These are phyloP conservation scores for Blastobasis adustella DNA, from an alignment of 2,888 invertebrate species.

Conservation along the genomic window DNA sequence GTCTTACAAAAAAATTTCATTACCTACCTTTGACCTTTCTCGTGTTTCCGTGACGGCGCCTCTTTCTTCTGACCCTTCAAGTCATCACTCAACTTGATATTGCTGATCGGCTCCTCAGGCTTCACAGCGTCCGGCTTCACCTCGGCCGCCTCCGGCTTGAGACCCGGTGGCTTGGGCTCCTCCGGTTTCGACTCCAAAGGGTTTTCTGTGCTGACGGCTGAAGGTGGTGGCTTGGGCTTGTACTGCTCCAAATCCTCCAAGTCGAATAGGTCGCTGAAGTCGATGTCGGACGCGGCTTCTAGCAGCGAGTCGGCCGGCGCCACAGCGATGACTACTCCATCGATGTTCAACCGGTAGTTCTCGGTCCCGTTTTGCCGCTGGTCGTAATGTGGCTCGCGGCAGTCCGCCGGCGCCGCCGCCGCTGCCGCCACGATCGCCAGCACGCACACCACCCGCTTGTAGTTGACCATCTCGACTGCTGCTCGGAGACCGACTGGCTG, in stretches of 20 bases:
- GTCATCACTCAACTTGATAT: conserved; percentile 35
- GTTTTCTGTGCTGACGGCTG: conserved; percentile 21
- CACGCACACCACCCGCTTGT: conserved; percentile 57
- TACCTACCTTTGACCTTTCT: conserved; percentile 55
- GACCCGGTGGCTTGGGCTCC: conserved; percentile 16
- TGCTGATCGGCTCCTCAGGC: conserved; percentile 35
- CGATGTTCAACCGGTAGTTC: conserved; percentile 81
- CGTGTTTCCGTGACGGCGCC: conserved; percentile 43
- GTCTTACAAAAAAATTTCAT: not conserved
- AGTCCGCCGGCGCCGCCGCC: conserved; percentile 33
- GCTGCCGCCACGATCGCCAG: conserved; percentile 25
- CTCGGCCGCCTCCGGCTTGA: conserved; percentile 17
- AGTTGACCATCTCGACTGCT: conserved; percentile 64
- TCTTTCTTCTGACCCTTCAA: conserved; percentile 48
- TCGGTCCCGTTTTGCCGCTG: conserved; percentile 87
- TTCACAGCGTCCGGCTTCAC: conserved; percentile 10
- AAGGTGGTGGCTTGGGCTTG: conserved; percentile 20
- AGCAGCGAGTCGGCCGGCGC: conserved; percentile 78
- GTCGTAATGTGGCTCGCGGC: conserved; percentile 69
- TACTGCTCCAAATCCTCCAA: conserved; percentile 36
- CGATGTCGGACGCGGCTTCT: conserved; percentile 68
- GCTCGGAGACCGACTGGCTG: conserved; percentile 49
- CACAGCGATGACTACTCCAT: conserved; percentile 79
- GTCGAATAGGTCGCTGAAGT: conserved; percentile 51
- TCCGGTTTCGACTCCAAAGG: conserved; percentile 18